Percentiles rank a stretch among this genome's conserved stretches.
Evolutionary conservation across 2,113 vertebrate genomes (phyloP).

Genomic region (Eudorcas thomsonii): DNA sequence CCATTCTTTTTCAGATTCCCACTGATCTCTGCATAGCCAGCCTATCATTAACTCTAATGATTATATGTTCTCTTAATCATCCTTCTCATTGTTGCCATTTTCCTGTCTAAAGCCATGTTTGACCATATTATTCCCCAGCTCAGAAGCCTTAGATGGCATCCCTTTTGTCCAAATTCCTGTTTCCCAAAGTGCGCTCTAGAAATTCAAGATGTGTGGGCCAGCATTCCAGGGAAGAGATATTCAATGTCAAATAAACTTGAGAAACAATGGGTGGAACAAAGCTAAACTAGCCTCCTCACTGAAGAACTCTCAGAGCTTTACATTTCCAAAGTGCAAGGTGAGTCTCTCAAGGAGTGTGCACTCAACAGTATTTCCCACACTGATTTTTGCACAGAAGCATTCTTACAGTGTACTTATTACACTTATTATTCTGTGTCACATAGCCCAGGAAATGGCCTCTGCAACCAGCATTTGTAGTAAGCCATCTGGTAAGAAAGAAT

Average conservation of each 20-base stretch:
- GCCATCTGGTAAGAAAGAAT: neutral
- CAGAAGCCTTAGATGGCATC: neutral
- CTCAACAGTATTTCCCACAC: neutral
- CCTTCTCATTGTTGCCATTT: neutral
- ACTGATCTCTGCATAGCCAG: neutral
- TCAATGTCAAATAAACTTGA: neutral
- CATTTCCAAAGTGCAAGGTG: neutral
- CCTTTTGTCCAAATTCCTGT: neutral
- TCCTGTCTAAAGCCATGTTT: neutral
- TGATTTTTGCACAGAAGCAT: neutral
- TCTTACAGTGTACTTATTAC: neutral
- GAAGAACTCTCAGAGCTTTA: neutral
- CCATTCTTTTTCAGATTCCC: neutral
- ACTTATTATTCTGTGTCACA: neutral
- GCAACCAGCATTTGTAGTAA: neutral
- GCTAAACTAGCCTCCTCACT: neutral
- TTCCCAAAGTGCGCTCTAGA: neutral
- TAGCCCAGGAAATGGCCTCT: neutral
- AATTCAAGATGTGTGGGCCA: neutral
- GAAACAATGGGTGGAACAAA: neutral
- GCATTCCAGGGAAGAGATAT: neutral
- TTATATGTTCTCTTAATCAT: neutral
- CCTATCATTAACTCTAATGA: neutral
- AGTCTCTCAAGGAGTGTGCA: rapidly evolving
- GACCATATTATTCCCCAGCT: neutral